Base-by-base conservation (phyloP, 2,113 vertebrate genomes). In the Pygoscelis antarcticus region DNA sequence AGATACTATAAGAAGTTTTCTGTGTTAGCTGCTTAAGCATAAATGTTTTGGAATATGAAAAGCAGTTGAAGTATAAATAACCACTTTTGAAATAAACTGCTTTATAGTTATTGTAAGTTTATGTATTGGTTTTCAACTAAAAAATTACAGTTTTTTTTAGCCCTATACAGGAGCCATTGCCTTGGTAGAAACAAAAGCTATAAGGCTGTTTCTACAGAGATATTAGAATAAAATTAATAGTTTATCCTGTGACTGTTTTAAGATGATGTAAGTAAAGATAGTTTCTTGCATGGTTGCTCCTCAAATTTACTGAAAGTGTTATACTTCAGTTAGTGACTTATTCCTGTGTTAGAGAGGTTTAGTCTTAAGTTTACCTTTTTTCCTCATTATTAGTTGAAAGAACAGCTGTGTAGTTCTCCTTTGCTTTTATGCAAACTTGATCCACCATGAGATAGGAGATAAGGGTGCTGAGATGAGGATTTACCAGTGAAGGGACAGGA, bases 101-200 rank as follows among this genome's bases (percentile, higher is more conserved):
- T 3, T 58, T 18, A 8, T n/a, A 11, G 1, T 23, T 17, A 9
- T 5, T 1, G 1, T 20, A 75, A n/a, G 7, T 16, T 2, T 11
- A 16, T 6, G 9, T 40, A 7, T 26, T 15, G 3, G 0, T 22
- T 17, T 38, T 13, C 3, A 61, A 10, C 1, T 22, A 7, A 36
- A 29, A 36, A 17, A 3, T 2, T 11, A 1, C 2, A 16, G 11
- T 8, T 7, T 47, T 27, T 0, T 29, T 1, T 8, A n/a, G 2
- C 1, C 0, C 3, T 30, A 0, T 10, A 4, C 1, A 52, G 12
- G 2, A 22, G 1, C 3, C 2, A 4, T 4, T 12, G 2, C 0
- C 0, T 6, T 11, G 38, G 0, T 16, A 10, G 6, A 23, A n/a
- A 17, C 4, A 18, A 3, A 16, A 36, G 1, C 1, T 36, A 2